Conservation (phyloP, 2,888 invertebrate species). For the Agrotis segetum region DNA sequence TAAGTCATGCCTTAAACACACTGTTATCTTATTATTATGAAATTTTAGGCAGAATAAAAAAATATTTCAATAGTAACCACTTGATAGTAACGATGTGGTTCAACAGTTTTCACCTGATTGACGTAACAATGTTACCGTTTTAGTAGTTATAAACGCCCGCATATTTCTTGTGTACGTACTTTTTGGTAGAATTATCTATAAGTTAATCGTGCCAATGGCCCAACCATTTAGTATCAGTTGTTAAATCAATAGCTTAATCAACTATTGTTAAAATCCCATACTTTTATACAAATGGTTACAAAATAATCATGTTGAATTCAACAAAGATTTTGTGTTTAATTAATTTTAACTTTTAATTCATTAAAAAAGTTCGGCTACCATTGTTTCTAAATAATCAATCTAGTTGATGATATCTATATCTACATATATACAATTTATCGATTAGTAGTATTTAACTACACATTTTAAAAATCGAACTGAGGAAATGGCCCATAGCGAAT, state of each 20-base stretch:
- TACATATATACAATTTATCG: background rate
- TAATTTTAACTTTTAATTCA: too few relatives aligned
- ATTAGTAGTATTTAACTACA: too few relatives aligned
- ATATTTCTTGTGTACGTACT: constrained; percentile 22
- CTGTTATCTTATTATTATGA: background rate
- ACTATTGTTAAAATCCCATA: too few relatives aligned
- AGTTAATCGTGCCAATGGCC: too few relatives aligned
- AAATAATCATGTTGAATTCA: too few relatives aligned
- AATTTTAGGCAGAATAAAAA: constrained; percentile 6
- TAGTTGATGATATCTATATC: background rate
- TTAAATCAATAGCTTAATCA: too few relatives aligned
- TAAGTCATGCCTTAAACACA: background rate
- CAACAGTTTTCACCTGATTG: constrained; percentile 42
- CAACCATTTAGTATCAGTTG: too few relatives aligned
- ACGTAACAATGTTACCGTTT: constrained; percentile 36
- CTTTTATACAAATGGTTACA: too few relatives aligned
- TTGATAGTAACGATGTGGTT: constrained; percentile 23
- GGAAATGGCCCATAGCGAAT: too few relatives aligned
- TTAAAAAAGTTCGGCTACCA: too few relatives aligned
- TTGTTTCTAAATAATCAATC: background rate
- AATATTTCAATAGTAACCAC: background rate
- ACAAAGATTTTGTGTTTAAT: too few relatives aligned
- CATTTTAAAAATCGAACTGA: too few relatives aligned
- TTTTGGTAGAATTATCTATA: background rate
- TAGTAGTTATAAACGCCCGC: constrained; percentile 36